Conservation (phyloP, 2,888 invertebrate genomes). For the Lucinisca nassula region DNA sequence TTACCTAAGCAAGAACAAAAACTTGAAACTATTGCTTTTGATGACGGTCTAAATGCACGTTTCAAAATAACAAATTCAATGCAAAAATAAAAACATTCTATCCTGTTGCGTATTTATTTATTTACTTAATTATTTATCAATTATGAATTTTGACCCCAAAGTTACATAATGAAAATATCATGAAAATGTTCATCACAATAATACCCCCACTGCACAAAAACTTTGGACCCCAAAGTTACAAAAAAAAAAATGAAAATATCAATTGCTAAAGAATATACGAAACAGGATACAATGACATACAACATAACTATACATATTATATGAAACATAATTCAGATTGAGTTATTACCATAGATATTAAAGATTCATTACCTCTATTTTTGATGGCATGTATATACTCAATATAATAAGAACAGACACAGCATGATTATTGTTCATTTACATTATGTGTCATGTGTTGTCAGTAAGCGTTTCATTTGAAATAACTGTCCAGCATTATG, state of each 20-base stretch:
- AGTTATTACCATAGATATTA: neutral
- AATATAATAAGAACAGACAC: no score
- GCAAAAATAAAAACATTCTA: no score
- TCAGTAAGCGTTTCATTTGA: neutral
- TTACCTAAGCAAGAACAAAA: no score
- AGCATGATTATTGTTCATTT: no score
- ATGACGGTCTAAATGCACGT: no score
- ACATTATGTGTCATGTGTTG: neutral
- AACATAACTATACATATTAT: neutral
- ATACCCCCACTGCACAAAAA: neutral
- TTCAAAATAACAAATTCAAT: no score
- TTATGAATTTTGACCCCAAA: no score
- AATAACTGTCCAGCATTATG: neutral
- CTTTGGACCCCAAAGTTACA: conserved; percentile 1
- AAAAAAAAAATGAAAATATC: neutral
- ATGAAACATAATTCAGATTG: neutral
- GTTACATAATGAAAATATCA: neutral
- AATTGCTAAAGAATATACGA: neutral
- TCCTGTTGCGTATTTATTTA: no score
- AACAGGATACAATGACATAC: neutral
- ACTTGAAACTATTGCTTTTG: no score
- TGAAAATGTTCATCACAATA: neutral
- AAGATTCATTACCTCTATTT: neutral
- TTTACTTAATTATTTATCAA: no score
- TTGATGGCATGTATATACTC: neutral